Percentiles rank a stretch among this genome's conserved stretches.
phyloP scores from a whole-genome alignment of 2,888 invertebrate species.

The Balanococcus diminutus region DNA sequence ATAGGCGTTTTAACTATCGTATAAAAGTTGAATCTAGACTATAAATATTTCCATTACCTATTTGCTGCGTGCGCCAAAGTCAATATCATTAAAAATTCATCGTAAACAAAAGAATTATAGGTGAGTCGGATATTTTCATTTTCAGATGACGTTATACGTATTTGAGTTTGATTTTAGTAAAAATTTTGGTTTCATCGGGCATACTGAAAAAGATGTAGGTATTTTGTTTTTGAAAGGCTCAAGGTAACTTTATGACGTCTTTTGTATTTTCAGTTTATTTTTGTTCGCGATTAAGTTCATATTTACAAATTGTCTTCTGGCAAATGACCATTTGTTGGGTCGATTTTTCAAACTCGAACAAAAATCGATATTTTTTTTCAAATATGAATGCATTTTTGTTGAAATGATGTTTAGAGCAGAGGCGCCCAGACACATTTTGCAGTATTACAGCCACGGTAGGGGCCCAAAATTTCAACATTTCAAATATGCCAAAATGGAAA shows the following conservation, averaged over 20 bases:
- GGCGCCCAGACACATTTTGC: too few relatives aligned
- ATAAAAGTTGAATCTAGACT: not conserved
- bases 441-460: too few relatives aligned
- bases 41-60: not conserved
- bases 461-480: too few relatives aligned
- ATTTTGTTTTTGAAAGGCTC: not conserved
- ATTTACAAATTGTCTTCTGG: not conserved
- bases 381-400: too few relatives aligned
- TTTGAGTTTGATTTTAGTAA: not conserved
- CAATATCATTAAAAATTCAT: not conserved
- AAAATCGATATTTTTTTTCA: not conserved
- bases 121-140: not conserved
- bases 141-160: not conserved
- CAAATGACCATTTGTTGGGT: not conserved
- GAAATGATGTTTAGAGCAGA: too few relatives aligned
- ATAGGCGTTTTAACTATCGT: not conserved
- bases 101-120: not conserved
- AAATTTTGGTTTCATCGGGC: not conserved
- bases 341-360: not conserved
- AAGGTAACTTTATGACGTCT: conserved; percentile 2
- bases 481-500: too few relatives aligned
- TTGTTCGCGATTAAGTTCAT: not conserved
- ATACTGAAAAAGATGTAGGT: not conserved
- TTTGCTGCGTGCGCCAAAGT: not conserved
- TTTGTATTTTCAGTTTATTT: not conserved